Conservation (phyloP, 2,113 vertebrate species). For the Cheilinus undulatus region DNA sequence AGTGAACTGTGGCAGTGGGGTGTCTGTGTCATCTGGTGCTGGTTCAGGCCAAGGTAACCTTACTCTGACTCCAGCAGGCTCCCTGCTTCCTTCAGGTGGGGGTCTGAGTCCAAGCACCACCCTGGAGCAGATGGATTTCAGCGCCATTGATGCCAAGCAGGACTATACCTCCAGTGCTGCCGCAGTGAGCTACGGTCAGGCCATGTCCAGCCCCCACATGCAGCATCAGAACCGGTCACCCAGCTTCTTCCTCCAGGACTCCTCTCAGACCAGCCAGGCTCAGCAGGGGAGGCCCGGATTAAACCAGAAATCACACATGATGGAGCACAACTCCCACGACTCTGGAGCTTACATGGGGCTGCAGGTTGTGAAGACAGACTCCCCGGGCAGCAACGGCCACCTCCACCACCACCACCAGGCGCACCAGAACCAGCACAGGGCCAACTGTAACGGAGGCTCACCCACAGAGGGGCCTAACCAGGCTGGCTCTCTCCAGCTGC, state of each 20-base stretch:
- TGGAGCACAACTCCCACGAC: slow-evolving; percentile 85
- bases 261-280: slow-evolving; percentile 85
- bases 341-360: slow-evolving; percentile 82
- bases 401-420: slow-evolving; percentile 83
- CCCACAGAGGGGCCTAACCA: slow-evolving; percentile 88
- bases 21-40: slow-evolving; percentile 84
- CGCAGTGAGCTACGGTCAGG: slow-evolving; percentile 87
- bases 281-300: slow-evolving; percentile 77
- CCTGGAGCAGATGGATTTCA: slow-evolving; percentile 99
- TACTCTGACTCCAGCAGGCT: slow-evolving; percentile 87
- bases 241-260: slow-evolving; percentile 98
- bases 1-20: slow-evolving; percentile 79
- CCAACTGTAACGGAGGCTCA: slow-evolving; percentile 91
- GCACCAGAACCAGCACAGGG: slow-evolving; percentile 85
- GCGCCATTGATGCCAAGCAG: slow-evolving; percentile 97
- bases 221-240: slow-evolving; percentile 95
- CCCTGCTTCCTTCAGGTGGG: slow-evolving; percentile 94
- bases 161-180: slow-evolving; percentile 87
- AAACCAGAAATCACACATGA: slow-evolving; percentile 83
- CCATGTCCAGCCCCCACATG: slow-evolving; percentile 91
- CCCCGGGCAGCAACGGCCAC: slow-evolving; percentile 83
- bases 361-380: slow-evolving; percentile 92
- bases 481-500: slow-evolving; percentile 91
- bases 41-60: slow-evolving; percentile 86
- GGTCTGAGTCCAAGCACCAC: slow-evolving; percentile 98